Percentiles rank a stretch among this genome's conserved stretches.
phyloP scores from a whole-genome alignment of 2,113 vertebrate genomes.

The Nothocercus julius region DNA sequence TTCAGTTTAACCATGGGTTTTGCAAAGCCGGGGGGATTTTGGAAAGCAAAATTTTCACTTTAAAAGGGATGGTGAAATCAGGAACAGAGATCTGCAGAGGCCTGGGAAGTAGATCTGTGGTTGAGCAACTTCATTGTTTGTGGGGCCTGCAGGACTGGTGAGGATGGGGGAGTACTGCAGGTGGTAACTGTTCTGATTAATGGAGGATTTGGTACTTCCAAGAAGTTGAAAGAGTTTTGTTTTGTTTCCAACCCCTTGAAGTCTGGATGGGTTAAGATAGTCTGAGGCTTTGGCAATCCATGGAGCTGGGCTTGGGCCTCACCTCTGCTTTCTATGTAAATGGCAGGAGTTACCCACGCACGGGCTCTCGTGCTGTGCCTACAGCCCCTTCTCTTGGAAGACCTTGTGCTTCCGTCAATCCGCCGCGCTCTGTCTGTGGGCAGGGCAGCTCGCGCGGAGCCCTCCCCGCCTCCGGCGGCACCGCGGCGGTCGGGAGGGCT shows the following conservation, averaged over 20 bases:
- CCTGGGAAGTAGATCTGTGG: background rate
- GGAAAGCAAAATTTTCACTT: background rate
- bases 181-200: background rate
- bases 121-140: background rate
- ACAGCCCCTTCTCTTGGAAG: background rate
- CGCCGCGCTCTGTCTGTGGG: background rate
- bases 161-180: background rate
- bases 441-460: background rate
- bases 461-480: background rate
- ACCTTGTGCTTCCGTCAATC: background rate
- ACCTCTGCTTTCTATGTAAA: background rate
- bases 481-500: too few relatives aligned
- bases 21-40: background rate
- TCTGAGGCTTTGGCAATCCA: background rate
- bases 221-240: background rate
- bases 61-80: background rate
- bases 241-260: background rate
- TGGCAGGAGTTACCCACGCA: background rate
- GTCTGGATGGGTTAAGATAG: background rate
- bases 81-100: background rate
- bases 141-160: background rate
- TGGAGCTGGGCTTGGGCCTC: background rate
- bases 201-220: background rate
- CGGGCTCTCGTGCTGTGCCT: background rate
- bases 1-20: background rate